Evolutionary conservation across 2,888 invertebrate genomes (phyloP), one percentile per base, ranked within the genome.

Genomic region (Caenorhabditis panamensis): DNA sequence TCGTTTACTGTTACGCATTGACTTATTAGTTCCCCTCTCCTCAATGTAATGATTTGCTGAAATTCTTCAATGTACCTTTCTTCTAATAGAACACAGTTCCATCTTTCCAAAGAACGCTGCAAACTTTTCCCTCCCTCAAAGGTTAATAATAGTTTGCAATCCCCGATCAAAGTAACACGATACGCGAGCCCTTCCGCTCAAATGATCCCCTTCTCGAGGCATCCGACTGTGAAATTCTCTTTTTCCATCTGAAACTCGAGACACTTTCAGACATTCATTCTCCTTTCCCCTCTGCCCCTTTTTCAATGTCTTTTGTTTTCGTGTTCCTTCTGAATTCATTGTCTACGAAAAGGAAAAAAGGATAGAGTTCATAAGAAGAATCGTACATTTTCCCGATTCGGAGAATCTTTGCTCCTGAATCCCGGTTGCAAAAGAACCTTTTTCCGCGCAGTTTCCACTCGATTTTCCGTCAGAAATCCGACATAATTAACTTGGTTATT

Each of bases 401-500:
- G 41, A 3, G 13, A 13, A 3, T 31, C 31, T 31, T 9, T 31
- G 31, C 31, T 31, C 31, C 31, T 6, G 9, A 31, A 31, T 31
- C 31, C 31, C 31, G 31, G n/a, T n/a, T 16, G 9, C 9, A 41
- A 41, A 41, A 41, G 13, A 41, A 2, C 41, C 41, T 31, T 31
- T 41, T 41, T 41, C 41, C 3, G 2, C 16, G 2, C 13, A 9
- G 13, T 41, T 13, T 5, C 16, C 11, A 11, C 41, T 41, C 41
- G 41, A 11, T 41, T 41, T 16, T 41, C 31, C 41, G 41, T 41
- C 41, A 44, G 36, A 41, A 31, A 44, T 41, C 51, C 24, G 31
- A 59, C 69, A 69, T 69, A 77, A 64, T 64, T 64, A 61, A 64
- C 64, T 77, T 64, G 59, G 53, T 69, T 61, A 59, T 68, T 67